phyloP scores from a whole-genome alignment of 1,140 invertebrate genomes.

The Glossosoma conforme region DNA sequence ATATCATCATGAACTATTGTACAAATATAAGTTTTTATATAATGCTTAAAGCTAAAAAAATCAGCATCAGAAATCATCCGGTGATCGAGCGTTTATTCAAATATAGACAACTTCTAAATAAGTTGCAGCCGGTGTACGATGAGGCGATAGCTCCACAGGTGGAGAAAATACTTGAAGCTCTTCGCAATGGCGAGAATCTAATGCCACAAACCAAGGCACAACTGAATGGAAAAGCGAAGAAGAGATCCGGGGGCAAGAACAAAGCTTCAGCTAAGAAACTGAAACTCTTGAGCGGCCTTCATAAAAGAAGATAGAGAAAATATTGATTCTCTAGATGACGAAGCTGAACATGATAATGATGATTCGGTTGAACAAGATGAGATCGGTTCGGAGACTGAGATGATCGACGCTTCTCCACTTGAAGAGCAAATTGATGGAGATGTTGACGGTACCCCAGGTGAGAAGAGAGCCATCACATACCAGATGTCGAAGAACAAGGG shows the following conservation, averaged over 20 bases:
- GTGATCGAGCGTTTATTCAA: constrained; percentile 78
- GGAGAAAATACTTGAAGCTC: constrained; percentile 51
- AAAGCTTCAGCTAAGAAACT: constrained; percentile 41
- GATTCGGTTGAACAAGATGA: constrained; percentile 19
- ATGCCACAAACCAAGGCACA: constrained; percentile 31
- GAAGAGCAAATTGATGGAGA: constrained; percentile 14
- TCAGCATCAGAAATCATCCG: constrained; percentile 72
- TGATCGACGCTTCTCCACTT: background rate
- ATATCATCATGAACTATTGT: constrained; percentile 74
- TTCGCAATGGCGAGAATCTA: constrained; percentile 47
- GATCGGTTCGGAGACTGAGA: constrained; percentile 6
- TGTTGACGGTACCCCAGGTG: constrained; percentile 34
- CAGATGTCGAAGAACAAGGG: constrained; percentile 95
- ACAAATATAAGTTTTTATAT: constrained; percentile 84
- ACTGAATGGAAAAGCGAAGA: constrained; percentile 35
- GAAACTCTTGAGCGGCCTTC: constrained; percentile 40
- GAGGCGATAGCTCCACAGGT: constrained; percentile 60
- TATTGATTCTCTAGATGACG: constrained; percentile 32
- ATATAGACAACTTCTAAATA: constrained; percentile 68
- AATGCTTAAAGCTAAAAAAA: constrained; percentile 69
- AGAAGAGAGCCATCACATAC: constrained; percentile 82
- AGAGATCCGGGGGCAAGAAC: constrained; percentile 34
- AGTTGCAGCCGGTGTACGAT: constrained; percentile 65
- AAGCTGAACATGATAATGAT: constrained; percentile 30
- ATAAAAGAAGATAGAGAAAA: constrained; percentile 45